These are phyloP conservation scores for Homarus gammarus DNA, from an alignment of 2,888 invertebrate genomes.

Conservation along the genomic window DNA sequence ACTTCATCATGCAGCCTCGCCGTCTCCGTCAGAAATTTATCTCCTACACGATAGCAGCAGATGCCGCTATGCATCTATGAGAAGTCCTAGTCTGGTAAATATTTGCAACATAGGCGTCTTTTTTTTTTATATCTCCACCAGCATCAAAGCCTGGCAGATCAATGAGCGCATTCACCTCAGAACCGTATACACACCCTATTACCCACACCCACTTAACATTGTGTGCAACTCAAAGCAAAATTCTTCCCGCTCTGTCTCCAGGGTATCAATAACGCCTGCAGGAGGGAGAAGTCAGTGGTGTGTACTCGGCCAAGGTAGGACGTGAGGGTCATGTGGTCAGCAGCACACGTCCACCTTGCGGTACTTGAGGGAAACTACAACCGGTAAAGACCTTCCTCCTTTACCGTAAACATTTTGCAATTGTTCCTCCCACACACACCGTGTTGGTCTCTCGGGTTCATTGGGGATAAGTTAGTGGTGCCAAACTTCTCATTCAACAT, in stretches of 20 bases:
- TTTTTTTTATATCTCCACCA: too few species aligned
- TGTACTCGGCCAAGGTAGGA: neutral
- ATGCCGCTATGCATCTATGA: too few species aligned
- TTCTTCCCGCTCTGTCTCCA: neutral
- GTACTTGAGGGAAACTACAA: neutral
- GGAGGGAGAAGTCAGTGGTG: neutral
- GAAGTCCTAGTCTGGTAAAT: too few species aligned
- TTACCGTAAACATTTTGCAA: neutral
- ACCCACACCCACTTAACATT: neutral
- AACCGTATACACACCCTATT: neutral
- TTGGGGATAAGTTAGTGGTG: neutral
- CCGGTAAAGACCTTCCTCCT: neutral
- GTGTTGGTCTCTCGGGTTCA: neutral
- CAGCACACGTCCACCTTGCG: neutral
- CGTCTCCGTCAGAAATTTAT: too few species aligned
- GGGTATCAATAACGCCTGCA: neutral
- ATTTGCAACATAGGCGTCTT: too few species aligned
- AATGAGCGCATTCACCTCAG: neutral
- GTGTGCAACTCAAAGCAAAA: neutral
- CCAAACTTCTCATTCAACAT: neutral
- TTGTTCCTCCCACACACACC: neutral
- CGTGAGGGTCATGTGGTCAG: neutral
- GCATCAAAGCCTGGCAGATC: too few species aligned
- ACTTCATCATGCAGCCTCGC: too few species aligned
- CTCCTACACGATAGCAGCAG: too few species aligned